Evolutionary conservation across 2,113 vertebrate species (phyloP).

Genomic region (Chloroceryle aenea): DNA sequence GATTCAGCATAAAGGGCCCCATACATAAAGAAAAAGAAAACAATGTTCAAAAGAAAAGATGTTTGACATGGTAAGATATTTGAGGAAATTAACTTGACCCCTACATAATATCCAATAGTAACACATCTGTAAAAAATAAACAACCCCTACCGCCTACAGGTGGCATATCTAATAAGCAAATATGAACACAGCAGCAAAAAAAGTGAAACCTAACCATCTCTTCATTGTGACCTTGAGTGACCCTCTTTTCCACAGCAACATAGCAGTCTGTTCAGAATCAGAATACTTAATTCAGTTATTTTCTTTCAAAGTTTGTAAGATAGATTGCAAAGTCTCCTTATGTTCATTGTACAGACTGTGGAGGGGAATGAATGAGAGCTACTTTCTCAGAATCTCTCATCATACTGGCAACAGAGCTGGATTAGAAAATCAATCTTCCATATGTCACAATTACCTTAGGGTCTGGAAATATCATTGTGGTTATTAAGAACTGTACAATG

Average conservation of each 20-base stretch:
- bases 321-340: background rate
- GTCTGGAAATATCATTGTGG: background rate
- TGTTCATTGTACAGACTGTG: background rate
- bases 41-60: background rate
- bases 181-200: conserved; percentile 11
- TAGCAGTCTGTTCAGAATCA: background rate
- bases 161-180: conserved; percentile 33
- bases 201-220: background rate
- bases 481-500: background rate
- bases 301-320: background rate
- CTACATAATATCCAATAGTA: background rate
- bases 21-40: conserved; percentile 24
- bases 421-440: background rate
- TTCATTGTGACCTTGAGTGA: background rate
- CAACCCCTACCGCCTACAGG: background rate
- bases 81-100: conserved; percentile 36
- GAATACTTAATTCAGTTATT: background rate
- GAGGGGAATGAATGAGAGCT: background rate
- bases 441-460: background rate
- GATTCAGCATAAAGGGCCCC: background rate
- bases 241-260: background rate
- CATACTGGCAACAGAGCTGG: background rate
- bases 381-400: background rate
- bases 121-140: conserved; percentile 34
- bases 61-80: background rate